Base-by-base conservation (phyloP, 2,888 invertebrate genomes). In the Sphinx pinastri region DNA sequence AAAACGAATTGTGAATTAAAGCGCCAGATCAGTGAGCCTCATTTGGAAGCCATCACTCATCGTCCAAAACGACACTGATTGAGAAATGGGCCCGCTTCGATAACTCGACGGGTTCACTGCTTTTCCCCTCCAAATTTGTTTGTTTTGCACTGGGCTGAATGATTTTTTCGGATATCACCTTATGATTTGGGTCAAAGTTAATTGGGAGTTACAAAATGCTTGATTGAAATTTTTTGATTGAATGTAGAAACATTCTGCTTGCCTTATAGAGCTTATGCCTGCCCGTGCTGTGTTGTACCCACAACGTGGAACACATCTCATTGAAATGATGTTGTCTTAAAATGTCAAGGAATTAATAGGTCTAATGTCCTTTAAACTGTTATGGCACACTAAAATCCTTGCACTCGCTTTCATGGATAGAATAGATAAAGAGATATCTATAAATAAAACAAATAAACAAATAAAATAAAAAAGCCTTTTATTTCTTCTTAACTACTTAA, bases 21-120 rank as follows among this genome's bases (percentile, higher is more conserved):
- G 13, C 47, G 67, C 66, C 57, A 67, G 63, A 69, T 52, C 69
- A 38, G 52, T 31, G 12, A 47, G 19, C 49, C 63, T 63, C 63
- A 63, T 63, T 63, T 63, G 19, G 63, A 63, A 19, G 60, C 55
- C 71, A 63, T 71, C 55, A 49, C 49, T 73, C 73, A 75, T 71
- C 67, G 70, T 45, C 67, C 57, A 55, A 59, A 12, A 45, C 71
- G 77, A 78, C 79, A 67, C 63, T 78, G 79, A 79, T 77, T 79
- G 79, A 79, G 77, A 72, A 78, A 79, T 55, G 63, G 58, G 58
- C 57, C 38, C n/a, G 31, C n/a, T 4, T 66, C 66, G 38, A 63
- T 63, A 63, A 63, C 54, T 25, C 19, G 54, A 67, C 38, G 54
- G 31, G n/a, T 70, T 58, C 14, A 66, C 70, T 67, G 66, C 49